These are phyloP conservation scores for Coluber constrictor DNA, from an alignment of 2,797 vertebrate species.

Conservation along the genomic window DNA sequence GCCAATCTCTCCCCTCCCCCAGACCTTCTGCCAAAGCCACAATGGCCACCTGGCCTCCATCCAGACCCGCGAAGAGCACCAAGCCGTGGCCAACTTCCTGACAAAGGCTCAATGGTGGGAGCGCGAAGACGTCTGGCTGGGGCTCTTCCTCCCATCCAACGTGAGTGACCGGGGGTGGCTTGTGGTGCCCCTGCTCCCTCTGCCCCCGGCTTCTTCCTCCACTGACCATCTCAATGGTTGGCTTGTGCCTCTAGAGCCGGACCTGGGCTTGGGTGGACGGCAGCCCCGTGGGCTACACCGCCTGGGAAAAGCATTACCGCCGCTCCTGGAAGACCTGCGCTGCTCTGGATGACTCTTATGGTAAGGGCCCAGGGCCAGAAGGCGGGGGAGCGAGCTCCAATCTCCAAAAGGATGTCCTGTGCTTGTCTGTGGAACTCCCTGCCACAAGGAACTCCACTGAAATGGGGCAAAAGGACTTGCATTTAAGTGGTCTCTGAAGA, in stretches of 20 bases:
- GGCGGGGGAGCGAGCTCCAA: background rate
- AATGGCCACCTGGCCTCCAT: slow-evolving; percentile 1
- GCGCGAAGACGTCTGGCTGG: background rate
- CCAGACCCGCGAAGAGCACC: background rate
- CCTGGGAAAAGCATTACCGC: background rate
- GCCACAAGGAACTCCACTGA: background rate
- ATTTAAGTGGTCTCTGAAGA: background rate
- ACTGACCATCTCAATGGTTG: background rate
- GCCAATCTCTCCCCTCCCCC: background rate
- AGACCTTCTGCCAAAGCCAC: background rate
- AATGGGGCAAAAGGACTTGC: background rate
- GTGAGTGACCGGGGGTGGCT: background rate
- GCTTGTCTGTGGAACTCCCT: background rate
- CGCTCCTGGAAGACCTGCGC: background rate
- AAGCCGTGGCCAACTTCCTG: background rate
- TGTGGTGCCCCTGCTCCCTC: background rate
- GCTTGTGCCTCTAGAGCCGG: background rate
- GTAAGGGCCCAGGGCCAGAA: background rate
- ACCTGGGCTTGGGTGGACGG: background rate
- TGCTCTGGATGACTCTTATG: background rate
- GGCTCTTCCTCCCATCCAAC: background rate
- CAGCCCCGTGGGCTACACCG: background rate
- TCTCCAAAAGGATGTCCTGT: background rate
- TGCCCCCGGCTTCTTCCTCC: background rate
- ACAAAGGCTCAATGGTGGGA: background rate